Evolutionary conservation across 2,888 invertebrate genomes (phyloP).

Genomic region (Philereme transversata): DNA sequence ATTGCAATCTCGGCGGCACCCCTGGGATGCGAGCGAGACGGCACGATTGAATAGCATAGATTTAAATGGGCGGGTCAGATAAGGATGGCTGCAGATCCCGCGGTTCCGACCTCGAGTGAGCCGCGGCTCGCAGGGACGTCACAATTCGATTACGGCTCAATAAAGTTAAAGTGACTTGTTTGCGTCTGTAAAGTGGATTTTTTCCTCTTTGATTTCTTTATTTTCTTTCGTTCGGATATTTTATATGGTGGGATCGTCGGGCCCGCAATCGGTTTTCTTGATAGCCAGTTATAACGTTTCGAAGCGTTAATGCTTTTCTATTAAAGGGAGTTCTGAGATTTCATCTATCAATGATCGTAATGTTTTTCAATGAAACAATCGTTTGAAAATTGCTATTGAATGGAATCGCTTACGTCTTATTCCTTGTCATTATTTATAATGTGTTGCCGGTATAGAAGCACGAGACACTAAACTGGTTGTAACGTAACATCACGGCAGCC

Average conservation of each 20-base stretch:
- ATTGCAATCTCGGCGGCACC: constrained; percentile 83
- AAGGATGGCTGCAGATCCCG: constrained; percentile 79
- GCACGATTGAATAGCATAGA: constrained; percentile 84
- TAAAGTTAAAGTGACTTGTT: constrained; percentile 84
- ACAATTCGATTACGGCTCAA: constrained; percentile 84
- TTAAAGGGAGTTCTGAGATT: constrained; percentile 20
- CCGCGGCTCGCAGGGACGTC: constrained; percentile 76
- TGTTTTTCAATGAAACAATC: constrained; percentile 17
- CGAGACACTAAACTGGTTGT: constrained; percentile 11
- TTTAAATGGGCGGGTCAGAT: constrained; percentile 82
- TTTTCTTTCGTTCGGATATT: constrained; percentile 58
- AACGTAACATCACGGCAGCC: constrained; percentile 35
- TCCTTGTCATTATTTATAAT: neutral
- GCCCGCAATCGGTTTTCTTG: constrained; percentile 35
- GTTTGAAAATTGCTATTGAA: constrained; percentile 12
- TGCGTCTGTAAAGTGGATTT: constrained; percentile 83
- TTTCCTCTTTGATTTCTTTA: constrained; percentile 76
- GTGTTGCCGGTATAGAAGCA: neutral
- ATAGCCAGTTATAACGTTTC: constrained; percentile 33
- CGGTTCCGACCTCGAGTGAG: constrained; percentile 63
- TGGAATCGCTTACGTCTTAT: constrained; percentile 8
- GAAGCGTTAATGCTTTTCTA: constrained; percentile 28
- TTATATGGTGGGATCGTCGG: constrained; percentile 41
- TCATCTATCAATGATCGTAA: constrained; percentile 15
- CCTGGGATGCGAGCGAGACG: constrained; percentile 82